A percentile compares a stretch with the other conserved stretches of the same genome.
Conservation (phyloP, 2,797 vertebrate species). For the Helostoma temminkii region DNA sequence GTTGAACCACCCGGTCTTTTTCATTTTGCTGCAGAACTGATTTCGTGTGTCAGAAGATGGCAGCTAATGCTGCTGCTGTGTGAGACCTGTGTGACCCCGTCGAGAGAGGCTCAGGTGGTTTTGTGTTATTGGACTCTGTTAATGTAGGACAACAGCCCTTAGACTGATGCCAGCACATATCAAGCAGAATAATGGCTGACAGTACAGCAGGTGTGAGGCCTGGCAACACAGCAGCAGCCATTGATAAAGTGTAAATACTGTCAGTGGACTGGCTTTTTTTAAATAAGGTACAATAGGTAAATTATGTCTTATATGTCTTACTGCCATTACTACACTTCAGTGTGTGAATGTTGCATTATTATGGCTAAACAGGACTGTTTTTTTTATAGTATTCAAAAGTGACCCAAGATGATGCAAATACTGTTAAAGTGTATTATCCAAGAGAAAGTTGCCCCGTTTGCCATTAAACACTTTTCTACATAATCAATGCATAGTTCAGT, state of each 20-base stretch:
- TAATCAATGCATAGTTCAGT: background rate
- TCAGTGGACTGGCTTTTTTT: background rate
- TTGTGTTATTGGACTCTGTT: conserved; percentile 24
- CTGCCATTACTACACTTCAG: background rate
- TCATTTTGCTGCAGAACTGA: conserved; percentile 3
- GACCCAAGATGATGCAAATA: background rate
- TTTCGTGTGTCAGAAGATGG: conserved; percentile 16
- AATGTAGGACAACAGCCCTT: conserved; percentile 25
- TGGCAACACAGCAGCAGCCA: background rate
- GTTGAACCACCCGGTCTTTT: background rate
- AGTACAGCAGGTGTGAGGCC: conserved; percentile 19
- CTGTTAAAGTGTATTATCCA: background rate
- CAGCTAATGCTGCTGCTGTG: conserved; percentile 21
- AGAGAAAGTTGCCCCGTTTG: background rate
- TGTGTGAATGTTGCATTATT: background rate
- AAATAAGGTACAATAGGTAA: background rate
- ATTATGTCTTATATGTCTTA: background rate
- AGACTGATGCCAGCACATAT: conserved; percentile 30
- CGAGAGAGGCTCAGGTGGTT: conserved; percentile 56
- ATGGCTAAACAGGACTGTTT: background rate
- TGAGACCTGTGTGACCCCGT: conserved; percentile 38
- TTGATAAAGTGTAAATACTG: background rate
- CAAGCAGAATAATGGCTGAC: conserved; percentile 29
- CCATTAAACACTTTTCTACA: background rate
- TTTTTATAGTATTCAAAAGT: conserved; percentile 17